A percentile compares a stretch with the other conserved stretches of the same genome.
Evolutionary conservation across 2,113 vertebrate genomes (phyloP).

Genomic region (Pipra filicauda): DNA sequence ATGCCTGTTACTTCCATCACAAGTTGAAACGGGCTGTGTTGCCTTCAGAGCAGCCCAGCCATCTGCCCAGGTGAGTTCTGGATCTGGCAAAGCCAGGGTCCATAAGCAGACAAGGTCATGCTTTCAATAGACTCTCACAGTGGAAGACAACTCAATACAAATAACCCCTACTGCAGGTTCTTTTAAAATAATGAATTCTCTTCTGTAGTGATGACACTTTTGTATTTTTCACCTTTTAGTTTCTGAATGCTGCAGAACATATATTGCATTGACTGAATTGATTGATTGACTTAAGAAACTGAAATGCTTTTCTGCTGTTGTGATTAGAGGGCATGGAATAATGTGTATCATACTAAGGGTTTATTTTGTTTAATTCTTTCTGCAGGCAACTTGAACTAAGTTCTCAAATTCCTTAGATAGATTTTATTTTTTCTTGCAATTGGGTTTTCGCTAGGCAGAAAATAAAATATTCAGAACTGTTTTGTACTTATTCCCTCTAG

Average conservation of each 20-base stretch:
- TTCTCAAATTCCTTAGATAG: not conserved
- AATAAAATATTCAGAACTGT: not conserved
- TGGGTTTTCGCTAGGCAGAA: not conserved
- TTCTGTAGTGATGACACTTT: not conserved
- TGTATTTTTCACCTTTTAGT: not conserved
- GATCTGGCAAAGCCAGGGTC: not conserved
- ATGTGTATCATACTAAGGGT: not conserved
- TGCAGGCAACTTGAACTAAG: not conserved
- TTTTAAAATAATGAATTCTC: not conserved
- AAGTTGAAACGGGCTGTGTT: not conserved
- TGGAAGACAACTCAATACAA: not conserved
- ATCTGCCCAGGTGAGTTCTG: not conserved
- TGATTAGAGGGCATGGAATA: not conserved
- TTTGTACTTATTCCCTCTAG: not conserved
- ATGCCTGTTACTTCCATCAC: not conserved
- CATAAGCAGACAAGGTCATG: not conserved
- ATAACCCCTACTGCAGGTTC: not conserved
- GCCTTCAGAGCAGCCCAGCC: not conserved
- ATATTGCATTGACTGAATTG: not conserved
- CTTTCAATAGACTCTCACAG: not conserved
- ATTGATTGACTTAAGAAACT: not conserved
- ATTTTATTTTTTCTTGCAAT: not conserved
- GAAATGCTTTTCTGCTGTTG: not conserved
- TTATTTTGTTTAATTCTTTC: slow-evolving; percentile 7
- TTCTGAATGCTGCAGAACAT: not conserved